Evolutionary conservation across 2,113 vertebrate species (phyloP).

Genomic region (Pleuronectes platessa): DNA sequence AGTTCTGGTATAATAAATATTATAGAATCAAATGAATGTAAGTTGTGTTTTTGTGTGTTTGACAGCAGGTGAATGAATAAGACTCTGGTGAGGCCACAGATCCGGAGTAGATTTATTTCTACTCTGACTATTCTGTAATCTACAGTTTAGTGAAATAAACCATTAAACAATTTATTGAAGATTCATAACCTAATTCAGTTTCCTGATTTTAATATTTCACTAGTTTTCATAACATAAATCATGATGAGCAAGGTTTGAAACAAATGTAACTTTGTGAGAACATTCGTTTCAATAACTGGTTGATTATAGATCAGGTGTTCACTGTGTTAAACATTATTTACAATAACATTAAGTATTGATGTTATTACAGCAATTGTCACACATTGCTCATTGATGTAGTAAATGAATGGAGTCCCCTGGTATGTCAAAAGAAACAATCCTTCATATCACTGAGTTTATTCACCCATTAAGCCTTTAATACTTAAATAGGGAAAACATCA

Average conservation of each 20-base stretch:
- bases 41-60: neutral
- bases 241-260: neutral
- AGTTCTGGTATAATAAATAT: neutral
- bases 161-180: neutral
- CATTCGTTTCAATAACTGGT: too few species aligned
- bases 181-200: neutral
- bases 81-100: neutral
- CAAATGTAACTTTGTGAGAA: neutral
- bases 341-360: constrained; percentile 17
- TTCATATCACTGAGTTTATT: constrained; percentile 4
- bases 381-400: constrained; percentile 47
- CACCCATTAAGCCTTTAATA: constrained; percentile 18
- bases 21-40: neutral
- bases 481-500: neutral
- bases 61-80: too few species aligned
- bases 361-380: constrained; percentile 39
- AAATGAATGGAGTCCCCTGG: constrained; percentile 43
- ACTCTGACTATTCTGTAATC: neutral
- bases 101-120: neutral
- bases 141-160: neutral
- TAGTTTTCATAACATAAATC: neutral
- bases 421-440: constrained; percentile 51
- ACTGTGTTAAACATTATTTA: too few species aligned
- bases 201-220: neutral
- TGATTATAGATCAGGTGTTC: too few species aligned